Evolutionary conservation across 1,140 invertebrate genomes (phyloP), one percentile per base, ranked within the genome.

Genomic region (Phenacoccus solenopsis): DNA sequence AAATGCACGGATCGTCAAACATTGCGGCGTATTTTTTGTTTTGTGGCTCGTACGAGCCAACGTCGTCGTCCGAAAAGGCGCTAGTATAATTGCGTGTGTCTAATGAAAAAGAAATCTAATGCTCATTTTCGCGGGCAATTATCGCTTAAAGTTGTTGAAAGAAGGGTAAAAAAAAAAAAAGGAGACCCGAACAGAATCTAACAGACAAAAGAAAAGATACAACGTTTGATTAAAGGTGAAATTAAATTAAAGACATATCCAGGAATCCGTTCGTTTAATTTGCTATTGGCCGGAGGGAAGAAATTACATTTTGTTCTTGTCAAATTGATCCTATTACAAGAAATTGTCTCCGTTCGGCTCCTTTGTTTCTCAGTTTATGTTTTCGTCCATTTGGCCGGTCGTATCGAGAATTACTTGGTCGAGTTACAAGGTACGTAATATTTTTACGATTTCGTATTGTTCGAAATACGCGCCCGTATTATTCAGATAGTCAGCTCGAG

Each of bases 251-350:
- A 64, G 59, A 64, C 59, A 22, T 64, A 64, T 64, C 59, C 59
- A 27, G 25, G 59, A 64, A 64, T 64, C 59, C 59, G 59, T 64
- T 64, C 59, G 59, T 64, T 64, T 64, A 64, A 64, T 64, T 64
- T 64, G 9, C 59, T 20, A 27, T 64, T 20, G 59, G 16, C 59
- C 25, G 59, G 59, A 64, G 59, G 59, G 21, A 64, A 64, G 59
- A 64, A 64, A 64, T 64, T 64, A 25, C 59, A 64, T 64, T 64
- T 27, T 64, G 59, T 64, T 64, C 25, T 64, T 64, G 59, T 64
- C 59, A 64, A 64, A 64, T 64, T 64, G 59, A 64, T 64, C 59
- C 59, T 64, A 64, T 64, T 64, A 64, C 59, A 27, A 64, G 59
- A 64, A 64, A 64, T 64, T 64, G 59, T 64, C 59, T 64, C 59